phyloP scores from a whole-genome alignment of 2,888 invertebrate genomes.

The Brachyptera putata region DNA sequence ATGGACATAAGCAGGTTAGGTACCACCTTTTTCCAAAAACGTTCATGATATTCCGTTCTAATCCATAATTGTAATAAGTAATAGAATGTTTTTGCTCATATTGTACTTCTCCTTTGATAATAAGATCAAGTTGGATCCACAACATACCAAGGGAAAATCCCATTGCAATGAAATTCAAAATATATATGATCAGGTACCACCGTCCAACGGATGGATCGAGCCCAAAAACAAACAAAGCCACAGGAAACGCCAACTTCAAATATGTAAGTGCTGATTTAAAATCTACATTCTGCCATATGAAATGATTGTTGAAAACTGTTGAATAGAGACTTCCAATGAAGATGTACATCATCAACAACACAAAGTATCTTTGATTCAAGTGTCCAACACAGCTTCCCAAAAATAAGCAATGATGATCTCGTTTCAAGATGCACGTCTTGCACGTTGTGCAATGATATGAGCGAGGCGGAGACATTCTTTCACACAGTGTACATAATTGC shows the following conservation, averaged over 20 bases:
- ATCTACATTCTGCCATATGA: slow-evolving; percentile 55
- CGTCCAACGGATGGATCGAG: slow-evolving; percentile 63
- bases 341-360: slow-evolving; percentile 70
- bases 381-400: slow-evolving; percentile 85
- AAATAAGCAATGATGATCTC: slow-evolving; percentile 88
- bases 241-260: slow-evolving; percentile 68
- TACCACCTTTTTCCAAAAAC: slow-evolving; percentile 78
- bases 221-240: slow-evolving; percentile 59
- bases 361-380: slow-evolving; percentile 79
- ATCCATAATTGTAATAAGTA: slow-evolving; percentile 65
- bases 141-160: slow-evolving; percentile 63
- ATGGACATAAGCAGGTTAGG: slow-evolving; percentile 74
- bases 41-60: slow-evolving; percentile 64
- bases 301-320: slow-evolving; percentile 65
- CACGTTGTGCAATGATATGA: slow-evolving; percentile 89
- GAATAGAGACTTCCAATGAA: slow-evolving; percentile 67
- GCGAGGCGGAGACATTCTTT: slow-evolving; percentile 70
- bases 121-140: slow-evolving; percentile 64
- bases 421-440: slow-evolving; percentile 75
- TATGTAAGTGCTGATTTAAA: slow-evolving; percentile 46
- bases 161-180: slow-evolving; percentile 63
- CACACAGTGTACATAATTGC: slow-evolving; percentile 76
- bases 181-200: slow-evolving; percentile 63
- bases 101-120: slow-evolving; percentile 69
- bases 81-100: slow-evolving; percentile 62